A percentile compares a stretch with the other conserved stretches of the same genome.
Evolutionary conservation across 2,888 invertebrate species (phyloP).

Genomic region (Sarcophaga variegata): DNA sequence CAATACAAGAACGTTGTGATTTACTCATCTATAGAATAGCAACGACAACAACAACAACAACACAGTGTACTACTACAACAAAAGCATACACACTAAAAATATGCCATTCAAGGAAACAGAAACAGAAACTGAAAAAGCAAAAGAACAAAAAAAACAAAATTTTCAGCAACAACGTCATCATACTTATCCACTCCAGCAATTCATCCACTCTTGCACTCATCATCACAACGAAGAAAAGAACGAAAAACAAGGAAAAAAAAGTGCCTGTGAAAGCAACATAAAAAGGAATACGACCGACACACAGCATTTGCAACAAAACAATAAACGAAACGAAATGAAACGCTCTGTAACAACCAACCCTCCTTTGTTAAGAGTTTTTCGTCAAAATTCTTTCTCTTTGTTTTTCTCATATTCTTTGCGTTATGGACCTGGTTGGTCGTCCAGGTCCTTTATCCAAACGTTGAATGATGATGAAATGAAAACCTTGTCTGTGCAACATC

Average conservation of each 20-base stretch:
- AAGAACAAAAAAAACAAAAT: slow-evolving; percentile 20
- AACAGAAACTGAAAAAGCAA: background rate
- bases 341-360: slow-evolving; percentile 59
- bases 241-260: background rate
- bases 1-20: background rate
- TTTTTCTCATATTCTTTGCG: background rate
- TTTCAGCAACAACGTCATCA: slow-evolving; percentile 56
- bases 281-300: slow-evolving; percentile 10
- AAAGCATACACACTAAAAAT: slow-evolving; percentile 42
- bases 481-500: slow-evolving; percentile 42
- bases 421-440: background rate
- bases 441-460: background rate
- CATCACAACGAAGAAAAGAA: background rate
- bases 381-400: background rate
- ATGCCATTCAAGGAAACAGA: slow-evolving; percentile 53
- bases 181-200: slow-evolving; percentile 40
- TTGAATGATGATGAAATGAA: slow-evolving; percentile 23
- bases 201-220: background rate
- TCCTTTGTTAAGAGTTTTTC: slow-evolving; percentile 37
- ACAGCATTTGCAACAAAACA: slow-evolving; percentile 38
- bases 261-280: background rate
- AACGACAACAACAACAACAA: slow-evolving; percentile 15
- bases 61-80: slow-evolving; percentile 5
- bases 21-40: slow-evolving; percentile 33
- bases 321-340: slow-evolving; percentile 37